Conservation (phyloP, 2,113 vertebrate genomes). For the Hoplias malabaricus region DNA sequence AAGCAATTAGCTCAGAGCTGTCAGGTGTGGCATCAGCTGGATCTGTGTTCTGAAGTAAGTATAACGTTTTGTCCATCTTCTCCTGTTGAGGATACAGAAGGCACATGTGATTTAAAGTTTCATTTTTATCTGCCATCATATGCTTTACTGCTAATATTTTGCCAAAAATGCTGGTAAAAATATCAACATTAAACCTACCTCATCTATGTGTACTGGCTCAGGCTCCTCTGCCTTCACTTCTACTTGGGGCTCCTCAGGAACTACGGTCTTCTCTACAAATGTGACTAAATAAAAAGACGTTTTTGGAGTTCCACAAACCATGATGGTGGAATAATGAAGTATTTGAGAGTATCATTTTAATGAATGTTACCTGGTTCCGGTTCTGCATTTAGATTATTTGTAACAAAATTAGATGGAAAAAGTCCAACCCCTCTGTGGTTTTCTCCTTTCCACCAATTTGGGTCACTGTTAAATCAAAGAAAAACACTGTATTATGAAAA, state of each 20-base stretch:
- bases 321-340: too few species aligned
- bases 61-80: conserved; percentile 90
- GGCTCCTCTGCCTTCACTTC: conserved; percentile 85
- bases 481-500: not conserved
- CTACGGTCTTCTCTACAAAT: conserved; percentile 73
- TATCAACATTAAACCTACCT: conserved; percentile 73
- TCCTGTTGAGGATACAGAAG: conserved; percentile 68
- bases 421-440: conserved; percentile 93
- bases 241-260: conserved; percentile 73
- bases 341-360: not conserved
- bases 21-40: conserved; percentile 86
- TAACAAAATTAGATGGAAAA: conserved; percentile 98
- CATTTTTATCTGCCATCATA: not conserved
- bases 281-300: conserved; percentile 48
- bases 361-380: conserved; percentile 80
- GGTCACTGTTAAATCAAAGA: conserved; percentile 75
- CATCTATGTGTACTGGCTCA: conserved; percentile 91
- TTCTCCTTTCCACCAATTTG: conserved; percentile 99
- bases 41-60: conserved; percentile 90
- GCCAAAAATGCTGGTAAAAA: not conserved
- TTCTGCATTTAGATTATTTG: conserved; percentile 84
- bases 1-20: conserved; percentile 81
- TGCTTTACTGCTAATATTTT: not conserved
- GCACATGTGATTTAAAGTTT: not conserved
- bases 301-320: too few species aligned